Conservation (phyloP, 35 echinoderm and acorn worm species). For the Amphiura filiformis region DNA sequence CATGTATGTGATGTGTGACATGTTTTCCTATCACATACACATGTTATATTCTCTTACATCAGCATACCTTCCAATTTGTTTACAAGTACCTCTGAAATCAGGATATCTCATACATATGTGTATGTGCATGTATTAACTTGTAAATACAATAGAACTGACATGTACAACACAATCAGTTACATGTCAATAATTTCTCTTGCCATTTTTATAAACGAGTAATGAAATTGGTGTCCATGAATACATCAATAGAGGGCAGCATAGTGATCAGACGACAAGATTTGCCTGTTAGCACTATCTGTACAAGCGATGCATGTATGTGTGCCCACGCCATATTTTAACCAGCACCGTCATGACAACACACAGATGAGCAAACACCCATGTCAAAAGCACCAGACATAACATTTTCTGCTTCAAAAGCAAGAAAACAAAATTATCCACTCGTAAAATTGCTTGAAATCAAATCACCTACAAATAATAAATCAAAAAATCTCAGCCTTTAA, state of each 20-base stretch:
- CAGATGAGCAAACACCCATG: background rate
- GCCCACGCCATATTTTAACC: slow-evolving; percentile 13
- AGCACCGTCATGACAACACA: background rate
- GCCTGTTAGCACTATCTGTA: background rate
- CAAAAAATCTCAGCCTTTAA: background rate
- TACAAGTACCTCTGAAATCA: too few relatives aligned
- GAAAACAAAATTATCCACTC: background rate
- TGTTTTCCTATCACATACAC: too few relatives aligned
- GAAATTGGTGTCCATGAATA: background rate
- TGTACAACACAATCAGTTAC: too few relatives aligned
- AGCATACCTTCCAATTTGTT: too few relatives aligned
- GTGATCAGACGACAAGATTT: background rate
- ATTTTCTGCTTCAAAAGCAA: background rate
- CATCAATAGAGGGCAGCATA: background rate
- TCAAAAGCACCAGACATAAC: background rate
- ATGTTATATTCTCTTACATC: too few relatives aligned
- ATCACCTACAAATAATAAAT: background rate
- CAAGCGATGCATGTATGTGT: background rate
- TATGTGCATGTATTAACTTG: too few relatives aligned
- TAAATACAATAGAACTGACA: too few relatives aligned
- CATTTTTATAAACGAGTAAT: background rate
- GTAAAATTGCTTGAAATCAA: background rate
- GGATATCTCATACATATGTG: too few relatives aligned
- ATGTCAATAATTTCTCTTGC: slow-evolving; percentile 1
- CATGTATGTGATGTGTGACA: too few relatives aligned